Evolutionary conservation across 2,888 invertebrate species (phyloP).

Genomic region (Parthenolecanium corni): DNA sequence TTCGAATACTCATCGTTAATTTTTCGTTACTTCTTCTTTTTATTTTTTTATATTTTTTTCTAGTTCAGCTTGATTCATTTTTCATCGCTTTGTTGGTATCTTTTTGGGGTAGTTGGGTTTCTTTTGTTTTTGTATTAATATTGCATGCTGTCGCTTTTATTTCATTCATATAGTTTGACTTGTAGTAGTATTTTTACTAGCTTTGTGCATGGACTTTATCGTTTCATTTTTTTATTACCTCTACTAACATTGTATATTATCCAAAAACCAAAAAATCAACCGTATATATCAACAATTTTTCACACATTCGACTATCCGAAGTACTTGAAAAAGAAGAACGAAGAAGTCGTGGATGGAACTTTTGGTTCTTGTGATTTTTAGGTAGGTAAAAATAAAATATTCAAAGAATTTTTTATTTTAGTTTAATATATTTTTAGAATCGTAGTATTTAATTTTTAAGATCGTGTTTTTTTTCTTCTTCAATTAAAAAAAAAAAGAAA

Average conservation of each 20-base stretch:
- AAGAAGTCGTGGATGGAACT: too few species aligned
- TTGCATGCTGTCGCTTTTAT: background rate
- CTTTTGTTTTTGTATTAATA: background rate
- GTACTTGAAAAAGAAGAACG: background rate
- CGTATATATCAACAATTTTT: background rate
- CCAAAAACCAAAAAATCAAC: background rate
- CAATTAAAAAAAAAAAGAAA: too few species aligned
- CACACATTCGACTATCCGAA: background rate
- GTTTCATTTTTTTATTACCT: background rate
- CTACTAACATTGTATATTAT: background rate
- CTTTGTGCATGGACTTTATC: constrained; percentile 12
- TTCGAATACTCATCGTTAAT: background rate
- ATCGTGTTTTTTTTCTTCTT: background rate
- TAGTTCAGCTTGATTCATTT: constrained; percentile 24
- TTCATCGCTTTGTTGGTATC: constrained; percentile 20
- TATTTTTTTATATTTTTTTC: constrained; percentile 4
- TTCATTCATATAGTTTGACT: background rate
- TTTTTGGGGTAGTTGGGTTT: constrained; percentile 15
- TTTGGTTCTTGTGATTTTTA: background rate
- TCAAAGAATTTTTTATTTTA: background rate
- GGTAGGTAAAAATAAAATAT: background rate
- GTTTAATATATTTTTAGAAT: background rate
- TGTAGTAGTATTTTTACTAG: constrained; percentile 6
- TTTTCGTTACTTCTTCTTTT: constrained; percentile 21
- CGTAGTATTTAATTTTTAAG: background rate